Evolutionary conservation across 2,888 invertebrate genomes (phyloP).

Genomic region (Limnephilus lunatus): DNA sequence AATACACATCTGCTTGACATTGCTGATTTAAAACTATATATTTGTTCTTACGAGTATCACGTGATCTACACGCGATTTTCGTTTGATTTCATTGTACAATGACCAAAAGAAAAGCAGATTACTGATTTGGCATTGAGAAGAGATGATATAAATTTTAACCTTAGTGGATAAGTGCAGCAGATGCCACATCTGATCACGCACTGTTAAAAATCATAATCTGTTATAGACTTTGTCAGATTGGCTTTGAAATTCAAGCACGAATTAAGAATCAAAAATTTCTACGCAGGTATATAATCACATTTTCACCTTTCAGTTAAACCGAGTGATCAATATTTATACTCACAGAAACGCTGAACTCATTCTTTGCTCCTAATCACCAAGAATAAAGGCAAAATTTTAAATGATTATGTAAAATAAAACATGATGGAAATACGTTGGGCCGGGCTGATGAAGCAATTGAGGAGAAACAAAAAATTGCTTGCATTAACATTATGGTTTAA

Average conservation of each 20-base stretch:
- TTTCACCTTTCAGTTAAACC: not conserved
- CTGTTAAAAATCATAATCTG: not conserved
- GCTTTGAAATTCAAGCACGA: not conserved
- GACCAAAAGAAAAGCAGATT: no score
- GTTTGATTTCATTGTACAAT: no score
- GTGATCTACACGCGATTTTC: no score
- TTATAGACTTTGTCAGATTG: not conserved
- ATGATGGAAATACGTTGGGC: conserved; percentile 4
- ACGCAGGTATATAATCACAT: no score
- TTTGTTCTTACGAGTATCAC: no score
- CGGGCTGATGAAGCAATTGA: conserved; percentile 57
- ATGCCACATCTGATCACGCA: not conserved
- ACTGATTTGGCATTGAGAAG: not conserved
- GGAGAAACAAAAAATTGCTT: conserved; percentile 53
- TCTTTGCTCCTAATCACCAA: conserved; percentile 12
- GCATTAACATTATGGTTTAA: conserved; percentile 50
- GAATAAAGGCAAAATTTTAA: conserved; percentile 18
- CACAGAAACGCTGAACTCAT: not conserved
- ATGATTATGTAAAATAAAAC: conserved; percentile 47
- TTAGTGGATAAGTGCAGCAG: not conserved
- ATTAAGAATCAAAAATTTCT: not conserved
- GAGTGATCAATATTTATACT: not conserved
- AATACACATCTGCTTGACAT: no score
- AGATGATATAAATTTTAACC: not conserved
- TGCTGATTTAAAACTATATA: no score